These are phyloP conservation scores for Sylvia atricapilla DNA, from an alignment of 2,113 vertebrate species.

Conservation along the genomic window DNA sequence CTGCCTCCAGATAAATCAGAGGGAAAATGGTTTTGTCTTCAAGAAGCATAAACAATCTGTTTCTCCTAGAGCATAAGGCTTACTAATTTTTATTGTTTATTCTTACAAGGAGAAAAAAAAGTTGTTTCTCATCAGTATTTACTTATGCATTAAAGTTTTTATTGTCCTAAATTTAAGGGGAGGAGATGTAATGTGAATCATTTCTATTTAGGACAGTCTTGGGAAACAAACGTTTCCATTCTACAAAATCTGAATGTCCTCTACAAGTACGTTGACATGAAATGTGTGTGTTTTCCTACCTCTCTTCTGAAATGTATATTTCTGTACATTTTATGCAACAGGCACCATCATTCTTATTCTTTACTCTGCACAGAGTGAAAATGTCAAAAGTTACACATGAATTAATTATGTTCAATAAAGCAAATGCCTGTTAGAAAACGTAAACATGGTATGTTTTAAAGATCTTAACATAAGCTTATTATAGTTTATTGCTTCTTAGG, in stretches of 20 bases:
- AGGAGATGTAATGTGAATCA: background rate
- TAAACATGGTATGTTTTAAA: background rate
- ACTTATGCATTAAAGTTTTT: background rate
- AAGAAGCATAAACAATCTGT: background rate
- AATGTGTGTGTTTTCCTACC: background rate
- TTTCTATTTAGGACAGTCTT: background rate
- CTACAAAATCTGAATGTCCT: background rate
- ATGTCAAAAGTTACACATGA: constrained; percentile 49
- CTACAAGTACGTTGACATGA: background rate
- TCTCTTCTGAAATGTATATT: background rate
- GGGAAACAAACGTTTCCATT: background rate
- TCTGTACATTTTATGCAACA: background rate
- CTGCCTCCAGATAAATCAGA: background rate
- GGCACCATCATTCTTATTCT: background rate
- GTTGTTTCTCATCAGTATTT: background rate
- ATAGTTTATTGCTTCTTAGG: constrained; percentile 34
- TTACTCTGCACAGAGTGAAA: constrained; percentile 48
- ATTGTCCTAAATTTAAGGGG: background rate
- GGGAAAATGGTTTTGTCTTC: background rate
- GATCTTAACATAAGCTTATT: background rate
- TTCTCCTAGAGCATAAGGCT: background rate
- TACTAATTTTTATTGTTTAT: background rate
- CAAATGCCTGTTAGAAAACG: background rate
- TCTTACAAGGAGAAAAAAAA: background rate
- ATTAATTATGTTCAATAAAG: background rate